Evolutionary conservation across 2,113 vertebrate genomes (phyloP), one percentile per base, ranked within the genome.

Genomic region (Petromus typicus): DNA sequence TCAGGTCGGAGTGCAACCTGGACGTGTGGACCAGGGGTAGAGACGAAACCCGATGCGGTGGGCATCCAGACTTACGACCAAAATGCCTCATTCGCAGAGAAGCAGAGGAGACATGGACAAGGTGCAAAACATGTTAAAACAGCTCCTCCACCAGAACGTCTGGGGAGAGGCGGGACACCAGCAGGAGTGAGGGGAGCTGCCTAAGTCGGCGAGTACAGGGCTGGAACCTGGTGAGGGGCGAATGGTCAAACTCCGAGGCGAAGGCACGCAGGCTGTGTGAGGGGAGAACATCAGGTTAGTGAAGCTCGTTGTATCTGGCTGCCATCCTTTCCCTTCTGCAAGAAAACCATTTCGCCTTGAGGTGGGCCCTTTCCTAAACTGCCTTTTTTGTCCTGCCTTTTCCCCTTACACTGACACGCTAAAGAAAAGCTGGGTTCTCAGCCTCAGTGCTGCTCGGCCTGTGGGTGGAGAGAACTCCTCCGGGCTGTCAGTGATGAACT

Each of bases 11-110:
- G 22, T 51, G n/a, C n/a, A 73, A 59, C 34, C 54, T 80, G 64
- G 48, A 80, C 82, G 11, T 84, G 45, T 45, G n/a, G 63, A 90
- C 87, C 43, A 61, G 22, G 59, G 43, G 30, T 67, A 17, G 34
- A 73, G 43, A 83, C 71, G 81, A 95, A 94, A 45, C 63, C 40
- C 78, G 61, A 83, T 67, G 56, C 37, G 69, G 18, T 48, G 87
- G 67, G 32, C 10, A 56, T 64, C 45, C 48, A 34, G 45, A 59
- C 37, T 90, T 90, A 54, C 80, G 75, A 90, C 37, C 32, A 92
- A 67, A 45, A 18, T 76, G 63, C 73, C 17, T 45, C 48, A 87
- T 54, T 78, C 69, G 56, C 13, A 61, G 40, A 89, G 73, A 91
- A 73, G 67, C 27, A 86, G 57, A 40, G 30, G 59, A 78, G 84